Evolutionary conservation across 2,888 invertebrate genomes (phyloP).

Genomic region (Drosophila sordidapex): DNA sequence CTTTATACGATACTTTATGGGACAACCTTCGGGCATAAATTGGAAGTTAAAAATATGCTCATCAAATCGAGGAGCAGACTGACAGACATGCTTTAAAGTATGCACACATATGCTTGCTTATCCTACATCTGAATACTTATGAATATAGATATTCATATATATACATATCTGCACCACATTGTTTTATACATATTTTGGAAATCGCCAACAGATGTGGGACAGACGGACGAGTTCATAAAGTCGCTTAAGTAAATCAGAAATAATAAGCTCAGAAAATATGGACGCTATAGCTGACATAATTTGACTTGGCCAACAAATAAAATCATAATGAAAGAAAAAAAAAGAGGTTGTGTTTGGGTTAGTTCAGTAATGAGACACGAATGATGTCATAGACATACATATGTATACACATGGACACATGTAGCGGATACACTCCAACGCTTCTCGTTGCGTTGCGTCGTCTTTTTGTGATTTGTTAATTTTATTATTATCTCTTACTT

Average conservation of each 20-base stretch:
- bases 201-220: slow-evolving; percentile 60
- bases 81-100: slow-evolving; percentile 9
- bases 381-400: slow-evolving; percentile 65
- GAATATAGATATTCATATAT: background rate
- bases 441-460: slow-evolving; percentile 42
- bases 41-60: background rate
- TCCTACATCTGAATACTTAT: slow-evolving; percentile 1
- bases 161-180: slow-evolving; percentile 35
- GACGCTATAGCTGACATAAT: slow-evolving; percentile 28
- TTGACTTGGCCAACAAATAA: slow-evolving; percentile 35
- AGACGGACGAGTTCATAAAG: slow-evolving; percentile 38
- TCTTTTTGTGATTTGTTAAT: slow-evolving; percentile 59
- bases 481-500: slow-evolving; percentile 54
- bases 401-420: background rate
- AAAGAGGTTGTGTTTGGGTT: slow-evolving; percentile 32
- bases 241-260: slow-evolving; percentile 39
- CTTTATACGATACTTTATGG: background rate
- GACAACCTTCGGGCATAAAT: background rate
- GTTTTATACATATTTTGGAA: background rate
- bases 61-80: slow-evolving; percentile 1
- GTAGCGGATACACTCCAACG: slow-evolving; percentile 67
- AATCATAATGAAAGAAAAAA: background rate
- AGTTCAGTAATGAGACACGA: slow-evolving; percentile 36
- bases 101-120: background rate
- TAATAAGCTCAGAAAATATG: slow-evolving; percentile 21